Conservation (phyloP, 2,113 vertebrate genomes). For the Copsychus sechellarum region DNA sequence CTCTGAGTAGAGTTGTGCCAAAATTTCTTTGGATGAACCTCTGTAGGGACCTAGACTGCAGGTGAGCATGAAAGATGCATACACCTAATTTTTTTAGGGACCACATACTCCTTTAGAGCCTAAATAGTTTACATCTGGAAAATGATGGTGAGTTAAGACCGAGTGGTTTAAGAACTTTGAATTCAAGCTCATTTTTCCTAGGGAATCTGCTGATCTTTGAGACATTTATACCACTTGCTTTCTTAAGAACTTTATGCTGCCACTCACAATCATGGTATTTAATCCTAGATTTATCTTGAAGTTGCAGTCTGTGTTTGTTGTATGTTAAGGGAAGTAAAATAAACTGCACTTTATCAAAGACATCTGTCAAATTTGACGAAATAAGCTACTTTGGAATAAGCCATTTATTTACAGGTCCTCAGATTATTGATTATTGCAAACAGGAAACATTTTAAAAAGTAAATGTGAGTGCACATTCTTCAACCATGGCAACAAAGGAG, state of each 20-base stretch:
- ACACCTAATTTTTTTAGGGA: background rate
- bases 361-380: background rate
- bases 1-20: background rate
- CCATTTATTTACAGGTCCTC: background rate
- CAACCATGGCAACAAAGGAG: background rate
- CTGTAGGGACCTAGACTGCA: background rate
- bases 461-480: background rate
- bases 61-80: background rate
- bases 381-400: background rate
- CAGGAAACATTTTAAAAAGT: background rate
- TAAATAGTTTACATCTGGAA: slow-evolving; percentile 33
- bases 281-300: slow-evolving; percentile 22
- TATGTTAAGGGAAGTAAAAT: background rate
- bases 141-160: slow-evolving; percentile 1
- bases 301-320: background rate
- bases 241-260: background rate
- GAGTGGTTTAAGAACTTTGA: slow-evolving; percentile 34
- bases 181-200: background rate
- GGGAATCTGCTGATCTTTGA: slow-evolving; percentile 53
- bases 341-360: background rate
- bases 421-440: background rate
- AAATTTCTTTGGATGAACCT: background rate
- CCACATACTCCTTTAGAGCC: background rate
- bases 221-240: slow-evolving; percentile 37
- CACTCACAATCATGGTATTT: background rate